Evolutionary conservation across 2,797 vertebrate genomes (phyloP).

Genomic region (Girardinus metallicus): DNA sequence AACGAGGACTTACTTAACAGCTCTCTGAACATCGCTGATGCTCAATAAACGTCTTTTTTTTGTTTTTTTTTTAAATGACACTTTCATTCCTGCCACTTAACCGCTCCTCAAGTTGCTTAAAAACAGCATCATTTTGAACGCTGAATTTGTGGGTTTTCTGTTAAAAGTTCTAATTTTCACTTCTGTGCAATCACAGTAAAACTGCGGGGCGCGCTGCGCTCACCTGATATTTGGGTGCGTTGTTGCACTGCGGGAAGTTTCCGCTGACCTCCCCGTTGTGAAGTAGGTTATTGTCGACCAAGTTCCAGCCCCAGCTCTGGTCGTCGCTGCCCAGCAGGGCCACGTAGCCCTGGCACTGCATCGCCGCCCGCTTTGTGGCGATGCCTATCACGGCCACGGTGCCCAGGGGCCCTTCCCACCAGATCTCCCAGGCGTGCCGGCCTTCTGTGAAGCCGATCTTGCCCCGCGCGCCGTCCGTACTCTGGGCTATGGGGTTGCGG

Average conservation of each 20-base stretch:
- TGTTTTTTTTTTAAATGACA: background rate
- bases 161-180: too few relatives aligned
- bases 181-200: background rate
- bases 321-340: slow-evolving; percentile 96
- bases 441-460: slow-evolving; percentile 98
- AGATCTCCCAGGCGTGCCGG: slow-evolving; percentile 98
- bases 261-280: slow-evolving; percentile 99
- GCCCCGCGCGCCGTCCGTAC: slow-evolving; percentile 95
- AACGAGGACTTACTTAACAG: background rate
- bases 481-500: slow-evolving; percentile 98
- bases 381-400: slow-evolving; percentile 98
- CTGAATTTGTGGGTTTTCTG: background rate
- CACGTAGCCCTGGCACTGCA: slow-evolving; percentile 99
- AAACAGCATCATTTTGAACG: background rate
- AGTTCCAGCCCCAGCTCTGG: slow-evolving; percentile 99
- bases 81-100: background rate
- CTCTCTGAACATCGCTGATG: background rate
- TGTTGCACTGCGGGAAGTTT: slow-evolving; percentile 99
- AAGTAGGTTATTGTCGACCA: slow-evolving; percentile 98
- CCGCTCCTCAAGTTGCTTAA: background rate
- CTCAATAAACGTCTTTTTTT: background rate
- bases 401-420: slow-evolving; percentile 98
- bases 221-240: slow-evolving; percentile 98
- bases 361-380: slow-evolving; percentile 93
- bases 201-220: background rate